These are phyloP conservation scores for Oophaga pumilio DNA, from an alignment of 2,113 vertebrate genomes.

Conservation along the genomic window DNA sequence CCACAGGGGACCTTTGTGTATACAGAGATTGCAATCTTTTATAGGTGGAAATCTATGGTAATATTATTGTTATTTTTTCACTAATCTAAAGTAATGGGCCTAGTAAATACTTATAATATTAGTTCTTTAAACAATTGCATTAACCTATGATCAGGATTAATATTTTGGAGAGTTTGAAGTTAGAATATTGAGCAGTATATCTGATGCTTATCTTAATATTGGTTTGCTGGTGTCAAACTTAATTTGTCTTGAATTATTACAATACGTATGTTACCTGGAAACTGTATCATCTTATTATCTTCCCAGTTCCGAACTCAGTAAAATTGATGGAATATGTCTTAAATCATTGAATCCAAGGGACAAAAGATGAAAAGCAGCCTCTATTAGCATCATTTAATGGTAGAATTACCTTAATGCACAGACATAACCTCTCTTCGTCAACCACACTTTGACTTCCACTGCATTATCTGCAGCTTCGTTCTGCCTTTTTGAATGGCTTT, in stretches of 20 bases:
- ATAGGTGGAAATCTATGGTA: too few relatives aligned
- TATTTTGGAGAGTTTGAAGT: background rate
- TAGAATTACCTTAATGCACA: constrained; percentile 50
- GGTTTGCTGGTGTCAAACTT: background rate
- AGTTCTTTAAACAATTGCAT: background rate
- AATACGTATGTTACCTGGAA: background rate
- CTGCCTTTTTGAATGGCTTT: constrained; percentile 45
- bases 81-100: too few relatives aligned
- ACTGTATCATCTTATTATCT: constrained; percentile 16
- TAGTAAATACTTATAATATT: background rate
- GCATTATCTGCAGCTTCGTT: constrained; percentile 20
- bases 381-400: constrained; percentile 43
- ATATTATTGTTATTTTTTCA: too few relatives aligned
- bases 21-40: too few relatives aligned
- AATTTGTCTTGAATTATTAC: background rate
- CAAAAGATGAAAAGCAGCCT: constrained; percentile 29
- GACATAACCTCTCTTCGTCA: constrained; percentile 2
- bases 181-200: background rate
- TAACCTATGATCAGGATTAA: background rate
- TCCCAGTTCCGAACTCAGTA: background rate
- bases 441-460: constrained; percentile 14
- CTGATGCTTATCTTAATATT: background rate
- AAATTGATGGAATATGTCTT: constrained; percentile 31
- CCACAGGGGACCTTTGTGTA: too few relatives aligned
- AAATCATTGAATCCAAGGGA: constrained; percentile 16